A percentile compares a stretch with the other conserved stretches of the same genome.
These are phyloP conservation scores for Scaptomyza polygonia DNA, from an alignment of 2,888 invertebrate species.

Conservation along the genomic window DNA sequence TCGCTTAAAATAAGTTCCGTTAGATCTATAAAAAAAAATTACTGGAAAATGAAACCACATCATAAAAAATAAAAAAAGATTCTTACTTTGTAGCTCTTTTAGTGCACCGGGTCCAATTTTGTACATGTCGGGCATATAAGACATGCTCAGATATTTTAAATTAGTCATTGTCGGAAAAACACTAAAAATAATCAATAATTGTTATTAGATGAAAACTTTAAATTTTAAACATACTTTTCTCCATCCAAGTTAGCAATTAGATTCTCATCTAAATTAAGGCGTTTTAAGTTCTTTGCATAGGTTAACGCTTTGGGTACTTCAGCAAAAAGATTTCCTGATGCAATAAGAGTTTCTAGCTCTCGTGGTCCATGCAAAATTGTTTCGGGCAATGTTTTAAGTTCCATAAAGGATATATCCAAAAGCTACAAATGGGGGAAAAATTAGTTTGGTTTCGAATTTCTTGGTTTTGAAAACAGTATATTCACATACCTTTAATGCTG, in stretches of 20 bases:
- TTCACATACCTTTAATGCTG: slow-evolving; percentile 87
- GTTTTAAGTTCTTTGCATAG: slow-evolving; percentile 87
- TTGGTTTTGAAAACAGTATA: neutral
- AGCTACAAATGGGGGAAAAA: slow-evolving; percentile 84
- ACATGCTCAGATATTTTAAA: slow-evolving; percentile 88
- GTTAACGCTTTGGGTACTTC: slow-evolving; percentile 87
- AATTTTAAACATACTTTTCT: slow-evolving; percentile 78
- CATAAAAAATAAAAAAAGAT: neutral
- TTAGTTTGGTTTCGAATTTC: neutral
- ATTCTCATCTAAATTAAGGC: slow-evolving; percentile 89
- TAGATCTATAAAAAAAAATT: slow-evolving; percentile 79
- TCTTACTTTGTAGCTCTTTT: slow-evolving; percentile 85
- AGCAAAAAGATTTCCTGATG: slow-evolving; percentile 88
- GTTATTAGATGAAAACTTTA: neutral
- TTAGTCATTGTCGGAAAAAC: slow-evolving; percentile 87
- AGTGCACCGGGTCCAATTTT: slow-evolving; percentile 86
- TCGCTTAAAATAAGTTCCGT: slow-evolving; percentile 87
- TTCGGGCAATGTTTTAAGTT: slow-evolving; percentile 87
- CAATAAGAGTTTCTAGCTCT: slow-evolving; percentile 87
- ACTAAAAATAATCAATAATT: slow-evolving; percentile 81
- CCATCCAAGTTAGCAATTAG: slow-evolving; percentile 87
- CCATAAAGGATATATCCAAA: slow-evolving; percentile 89
- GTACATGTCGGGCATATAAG: slow-evolving; percentile 87
- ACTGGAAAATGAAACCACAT: neutral
- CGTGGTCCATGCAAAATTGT: slow-evolving; percentile 89